These are phyloP conservation scores for Philaethria dido DNA, from an alignment of 2,888 invertebrate species.

Conservation along the genomic window DNA sequence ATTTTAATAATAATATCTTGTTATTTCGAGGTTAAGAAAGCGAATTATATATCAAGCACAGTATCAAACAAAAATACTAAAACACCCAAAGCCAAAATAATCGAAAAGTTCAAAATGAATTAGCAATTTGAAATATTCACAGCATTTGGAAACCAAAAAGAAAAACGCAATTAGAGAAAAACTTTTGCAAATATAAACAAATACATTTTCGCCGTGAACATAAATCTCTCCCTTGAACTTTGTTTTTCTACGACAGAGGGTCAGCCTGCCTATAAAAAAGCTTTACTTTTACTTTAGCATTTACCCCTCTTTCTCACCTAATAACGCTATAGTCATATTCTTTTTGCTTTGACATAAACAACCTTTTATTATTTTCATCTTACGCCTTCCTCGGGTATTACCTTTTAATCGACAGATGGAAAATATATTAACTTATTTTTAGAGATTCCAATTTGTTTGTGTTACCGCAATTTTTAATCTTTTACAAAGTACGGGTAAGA, in stretches of 20 bases:
- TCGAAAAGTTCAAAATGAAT: background rate
- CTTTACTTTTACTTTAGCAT: constrained; percentile 38
- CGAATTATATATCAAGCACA: background rate
- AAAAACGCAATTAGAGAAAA: constrained; percentile 28
- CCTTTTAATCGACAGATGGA: background rate
- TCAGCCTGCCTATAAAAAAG: constrained; percentile 58
- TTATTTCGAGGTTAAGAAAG: background rate
- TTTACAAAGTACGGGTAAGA: no score
- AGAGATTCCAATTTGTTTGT: no score
- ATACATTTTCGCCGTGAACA: constrained; percentile 42
- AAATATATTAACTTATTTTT: constrained; percentile 2
- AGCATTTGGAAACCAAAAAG: background rate
- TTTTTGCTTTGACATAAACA: constrained; percentile 18
- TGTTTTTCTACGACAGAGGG: constrained; percentile 60
- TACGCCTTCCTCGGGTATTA: background rate
- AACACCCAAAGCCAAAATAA: constrained; percentile 2
- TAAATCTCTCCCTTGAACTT: constrained; percentile 65
- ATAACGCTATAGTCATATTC: constrained; percentile 21
- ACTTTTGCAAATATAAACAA: constrained; percentile 38
- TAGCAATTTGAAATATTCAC: constrained; percentile 1
- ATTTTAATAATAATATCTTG: background rate
- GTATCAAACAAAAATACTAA: background rate
- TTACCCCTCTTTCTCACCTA: constrained; percentile 34
- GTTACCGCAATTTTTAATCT: no score
- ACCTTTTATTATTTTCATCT: constrained; percentile 12